These are phyloP conservation scores for Anoncus sp. DNA, from an alignment of 2,888 invertebrate species.

Conservation along the genomic window DNA sequence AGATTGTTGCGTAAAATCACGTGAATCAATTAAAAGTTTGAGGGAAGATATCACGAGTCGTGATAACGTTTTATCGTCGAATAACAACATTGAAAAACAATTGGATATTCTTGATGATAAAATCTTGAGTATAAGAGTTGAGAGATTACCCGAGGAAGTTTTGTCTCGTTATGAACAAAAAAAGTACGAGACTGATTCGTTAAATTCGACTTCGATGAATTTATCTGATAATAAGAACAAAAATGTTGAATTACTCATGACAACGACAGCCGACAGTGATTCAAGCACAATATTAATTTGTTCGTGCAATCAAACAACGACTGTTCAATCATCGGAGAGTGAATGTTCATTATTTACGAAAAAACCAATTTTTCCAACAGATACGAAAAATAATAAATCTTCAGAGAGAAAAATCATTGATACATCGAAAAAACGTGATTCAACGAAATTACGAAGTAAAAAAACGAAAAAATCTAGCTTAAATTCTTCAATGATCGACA, in stretches of 20 bases:
- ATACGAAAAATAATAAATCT: too few species aligned
- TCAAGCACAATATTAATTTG: constrained; percentile 68
- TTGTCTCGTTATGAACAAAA: constrained; percentile 21
- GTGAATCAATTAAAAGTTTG: not conserved
- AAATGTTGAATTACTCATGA: constrained; percentile 50
- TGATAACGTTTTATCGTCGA: too few species aligned
- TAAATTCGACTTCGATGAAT: too few species aligned
- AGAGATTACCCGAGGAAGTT: constrained; percentile 36
- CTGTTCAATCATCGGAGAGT: constrained; percentile 21
- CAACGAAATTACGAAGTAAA: too few species aligned
- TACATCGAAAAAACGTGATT: too few species aligned
- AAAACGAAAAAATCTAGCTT: too few species aligned
- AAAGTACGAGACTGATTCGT: not conserved
- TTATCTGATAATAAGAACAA: not conserved
- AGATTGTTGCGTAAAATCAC: too few species aligned
- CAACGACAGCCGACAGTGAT: constrained; percentile 65
- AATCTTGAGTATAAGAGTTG: constrained; percentile 20
- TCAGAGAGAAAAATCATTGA: constrained; percentile 1
- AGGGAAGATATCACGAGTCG: not conserved
- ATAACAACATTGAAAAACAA: too few species aligned
- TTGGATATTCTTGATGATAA: constrained; percentile 14
- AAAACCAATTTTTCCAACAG: not conserved
- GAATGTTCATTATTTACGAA: not conserved
- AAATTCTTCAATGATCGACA: too few species aligned
- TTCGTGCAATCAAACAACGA: constrained; percentile 47